Evolutionary conservation across 2,888 invertebrate genomes (phyloP).

Genomic region (Coenonympha glycerion): DNA sequence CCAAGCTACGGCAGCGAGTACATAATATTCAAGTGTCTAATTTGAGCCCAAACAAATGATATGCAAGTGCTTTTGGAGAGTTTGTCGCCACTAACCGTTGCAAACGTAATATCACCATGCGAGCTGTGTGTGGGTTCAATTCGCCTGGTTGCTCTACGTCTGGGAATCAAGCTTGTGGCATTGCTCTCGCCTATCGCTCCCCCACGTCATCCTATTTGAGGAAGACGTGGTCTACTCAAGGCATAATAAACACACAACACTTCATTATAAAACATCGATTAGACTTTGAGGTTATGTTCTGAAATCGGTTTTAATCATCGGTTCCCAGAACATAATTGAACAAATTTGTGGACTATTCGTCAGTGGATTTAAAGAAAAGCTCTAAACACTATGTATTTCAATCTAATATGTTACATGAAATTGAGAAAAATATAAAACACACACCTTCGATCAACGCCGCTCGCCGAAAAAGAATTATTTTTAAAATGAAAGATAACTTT

Average conservation of each 20-base stretch:
- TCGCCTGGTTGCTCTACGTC: no score
- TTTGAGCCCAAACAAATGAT: no score
- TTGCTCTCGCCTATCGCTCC: constrained; percentile 53
- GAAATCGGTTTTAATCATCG: neutral
- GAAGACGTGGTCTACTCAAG: constrained; percentile 54
- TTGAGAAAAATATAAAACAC: constrained; percentile 21
- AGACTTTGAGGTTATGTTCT: neutral
- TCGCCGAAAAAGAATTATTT: constrained; percentile 47
- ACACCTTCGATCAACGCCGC: constrained; percentile 54
- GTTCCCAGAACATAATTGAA: neutral
- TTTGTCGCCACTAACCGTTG: constrained; percentile 58
- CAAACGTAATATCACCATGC: constrained; percentile 42
- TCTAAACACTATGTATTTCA: constrained; percentile 4
- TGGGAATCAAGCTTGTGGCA: constrained; percentile 52
- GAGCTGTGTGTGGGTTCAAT: constrained; percentile 26
- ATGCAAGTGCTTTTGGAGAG: constrained; percentile 17
- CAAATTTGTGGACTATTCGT: neutral
- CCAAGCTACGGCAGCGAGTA: no score
- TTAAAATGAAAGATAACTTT: neutral
- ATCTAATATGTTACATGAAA: neutral
- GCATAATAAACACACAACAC: constrained; percentile 28
- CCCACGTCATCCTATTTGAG: constrained; percentile 40
- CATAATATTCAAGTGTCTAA: no score
- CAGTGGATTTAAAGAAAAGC: neutral
- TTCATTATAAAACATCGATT: neutral